A percentile compares a stretch with the other conserved stretches of the same genome.
These are phyloP conservation scores for Lucilia sericata DNA, from an alignment of 1,140 invertebrate genomes.

Conservation along the genomic window DNA sequence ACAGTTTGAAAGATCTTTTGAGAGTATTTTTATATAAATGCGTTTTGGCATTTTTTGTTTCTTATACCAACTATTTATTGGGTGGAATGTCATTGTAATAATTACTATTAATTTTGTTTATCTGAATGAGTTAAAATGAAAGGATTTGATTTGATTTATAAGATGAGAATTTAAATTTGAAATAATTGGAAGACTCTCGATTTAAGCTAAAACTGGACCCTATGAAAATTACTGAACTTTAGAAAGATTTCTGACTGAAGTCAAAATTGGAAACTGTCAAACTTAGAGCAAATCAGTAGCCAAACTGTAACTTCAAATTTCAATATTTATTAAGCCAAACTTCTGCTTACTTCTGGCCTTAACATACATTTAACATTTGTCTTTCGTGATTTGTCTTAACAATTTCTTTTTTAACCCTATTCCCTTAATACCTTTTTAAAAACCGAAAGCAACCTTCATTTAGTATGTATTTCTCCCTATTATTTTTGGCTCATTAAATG, in stretches of 20 bases:
- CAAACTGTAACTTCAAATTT: neutral
- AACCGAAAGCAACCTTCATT: neutral
- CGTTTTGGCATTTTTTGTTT: neutral
- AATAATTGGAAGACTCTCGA: too few species aligned
- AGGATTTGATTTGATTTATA: too few species aligned
- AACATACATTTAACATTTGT: neutral
- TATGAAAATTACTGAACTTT: too few species aligned
- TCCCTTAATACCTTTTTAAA: too few species aligned
- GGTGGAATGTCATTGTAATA: conserved; percentile 17
- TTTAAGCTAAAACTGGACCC: too few species aligned
- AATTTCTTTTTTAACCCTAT: neutral
- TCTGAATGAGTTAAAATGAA: neutral
- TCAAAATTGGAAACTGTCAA: too few species aligned
- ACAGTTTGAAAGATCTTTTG: conserved; percentile 33
- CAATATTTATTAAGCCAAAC: neutral
- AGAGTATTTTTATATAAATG: neutral
- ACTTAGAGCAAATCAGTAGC: neutral
- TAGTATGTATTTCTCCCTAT: conserved; percentile 10
- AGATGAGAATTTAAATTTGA: too few species aligned
- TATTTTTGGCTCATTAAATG: conserved; percentile 41
- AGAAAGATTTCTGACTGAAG: too few species aligned
- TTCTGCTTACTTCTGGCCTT: neutral
- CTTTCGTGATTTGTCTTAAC: neutral
- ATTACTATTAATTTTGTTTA: neutral
- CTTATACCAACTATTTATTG: neutral